Evolutionary conservation across 2,888 invertebrate genomes (phyloP), one percentile per base, ranked within the genome.

Genomic region (Leucophenga montana): DNA sequence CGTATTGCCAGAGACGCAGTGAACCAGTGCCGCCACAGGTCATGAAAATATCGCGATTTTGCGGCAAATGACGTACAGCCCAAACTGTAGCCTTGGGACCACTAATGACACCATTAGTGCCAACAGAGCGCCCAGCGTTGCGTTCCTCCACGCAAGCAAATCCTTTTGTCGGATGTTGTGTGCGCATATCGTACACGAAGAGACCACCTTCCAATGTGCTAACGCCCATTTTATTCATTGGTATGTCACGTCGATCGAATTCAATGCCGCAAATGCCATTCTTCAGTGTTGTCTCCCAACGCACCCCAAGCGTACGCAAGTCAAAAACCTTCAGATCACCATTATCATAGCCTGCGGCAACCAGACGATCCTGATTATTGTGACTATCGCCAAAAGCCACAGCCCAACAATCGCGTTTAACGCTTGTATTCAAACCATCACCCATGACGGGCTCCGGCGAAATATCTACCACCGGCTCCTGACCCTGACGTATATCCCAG

Each of bases 301-400:
- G 90, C 0, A 97, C 89, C 0, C 92, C 90, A 94, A 97, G 95
- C 5, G 92, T 92, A 71, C 94, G 92, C 31, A 98, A 90, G 87
- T 98, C 97, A 86, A 96, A 98, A 89, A 98, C 92, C 89, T 98
- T 98, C 1, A 98, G 89, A 85, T 98, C 98, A 0, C 98, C 98
- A 87, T 98, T 98, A 85, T 98, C 98, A 84, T 97, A 98, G 0
- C 98, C 98, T 11, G 97, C 95, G 31, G 93, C 94, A 0, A 98
- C 93, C 69, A 95, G 91, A 69, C 98, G 91, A 80, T 98, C 97
- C 33, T 94, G 91, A 59, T 94, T 92, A 86, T 95, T 96, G 89
- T 94, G 96, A 0, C 97, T 94, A 89, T 98, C 95, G 0, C 97
- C 98, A 85, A 98, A 97, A 0, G 94, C 92, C 0, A 98, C 97